Conservation (phyloP, 2,113 vertebrate species). For the Clarias batrachus region DNA sequence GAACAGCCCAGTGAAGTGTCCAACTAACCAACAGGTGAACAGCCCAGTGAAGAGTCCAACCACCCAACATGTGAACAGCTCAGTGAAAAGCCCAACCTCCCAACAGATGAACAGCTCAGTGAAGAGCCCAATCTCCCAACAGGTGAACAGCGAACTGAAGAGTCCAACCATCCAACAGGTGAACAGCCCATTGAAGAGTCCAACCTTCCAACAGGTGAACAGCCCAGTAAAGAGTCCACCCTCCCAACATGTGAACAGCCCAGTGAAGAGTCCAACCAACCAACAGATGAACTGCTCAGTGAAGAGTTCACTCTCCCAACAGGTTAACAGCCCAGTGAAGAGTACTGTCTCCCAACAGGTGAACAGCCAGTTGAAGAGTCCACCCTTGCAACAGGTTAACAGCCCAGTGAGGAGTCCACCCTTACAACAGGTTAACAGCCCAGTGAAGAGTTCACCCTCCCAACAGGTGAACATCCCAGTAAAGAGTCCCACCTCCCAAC, state of each 20-base stretch:
- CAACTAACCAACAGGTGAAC: background rate
- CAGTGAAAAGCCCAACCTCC: background rate
- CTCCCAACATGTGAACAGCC: background rate
- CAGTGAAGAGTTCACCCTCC: background rate
- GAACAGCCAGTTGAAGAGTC: background rate
- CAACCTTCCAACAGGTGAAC: background rate
- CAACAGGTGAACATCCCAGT: constrained; percentile 18
- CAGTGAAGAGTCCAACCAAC: background rate
- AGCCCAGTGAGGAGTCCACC: background rate
- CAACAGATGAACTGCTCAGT: background rate
- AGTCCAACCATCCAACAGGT: background rate
- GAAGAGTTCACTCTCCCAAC: background rate
- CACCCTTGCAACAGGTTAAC: background rate
- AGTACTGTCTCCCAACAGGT: background rate
- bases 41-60: background rate
- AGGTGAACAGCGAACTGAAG: background rate
- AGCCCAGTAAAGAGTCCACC: background rate
- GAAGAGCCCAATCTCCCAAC: background rate
- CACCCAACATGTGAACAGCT: background rate
- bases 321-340: background rate
- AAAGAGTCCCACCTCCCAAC: background rate
- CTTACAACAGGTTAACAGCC: background rate
- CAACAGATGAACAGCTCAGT: background rate
- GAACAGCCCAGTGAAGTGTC: constrained; percentile 6
- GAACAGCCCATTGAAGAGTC: background rate